Conservation (phyloP, 2,797 vertebrate species). For the Hippoglossus hippoglossus region DNA sequence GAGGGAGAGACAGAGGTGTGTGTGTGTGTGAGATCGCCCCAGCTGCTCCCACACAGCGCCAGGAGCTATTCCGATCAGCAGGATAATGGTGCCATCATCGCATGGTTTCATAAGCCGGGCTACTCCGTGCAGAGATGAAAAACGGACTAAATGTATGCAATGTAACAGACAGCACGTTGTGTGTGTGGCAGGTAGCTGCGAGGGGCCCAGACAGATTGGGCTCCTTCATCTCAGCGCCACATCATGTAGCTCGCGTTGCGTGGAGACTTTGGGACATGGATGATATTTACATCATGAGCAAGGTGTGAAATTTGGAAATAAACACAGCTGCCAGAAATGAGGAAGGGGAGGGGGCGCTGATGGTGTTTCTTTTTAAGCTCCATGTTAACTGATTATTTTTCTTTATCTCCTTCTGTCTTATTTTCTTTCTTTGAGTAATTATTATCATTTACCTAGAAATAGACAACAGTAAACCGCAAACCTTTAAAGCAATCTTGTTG, state of each 20-base stretch:
- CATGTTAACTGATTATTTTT: constrained; percentile 2
- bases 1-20: constrained; percentile 20
- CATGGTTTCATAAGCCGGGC: constrained; percentile 62
- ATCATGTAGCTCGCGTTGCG: constrained; percentile 33
- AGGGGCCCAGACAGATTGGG: constrained; percentile 52
- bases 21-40: constrained; percentile 53
- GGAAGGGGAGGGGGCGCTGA: neutral
- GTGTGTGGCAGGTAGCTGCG: constrained; percentile 29
- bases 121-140: constrained; percentile 50
- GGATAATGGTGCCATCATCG: constrained; percentile 73
- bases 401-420: neutral
- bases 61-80: constrained; percentile 72
- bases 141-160: constrained; percentile 59
- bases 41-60: constrained; percentile 74
- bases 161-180: constrained; percentile 28
- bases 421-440: neutral
- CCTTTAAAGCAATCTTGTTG: constrained; percentile 1
- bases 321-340: constrained; percentile 25
- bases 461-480: neutral
- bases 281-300: constrained; percentile 51
- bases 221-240: constrained; percentile 32
- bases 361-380: constrained; percentile 2
- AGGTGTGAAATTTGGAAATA: constrained; percentile 51
- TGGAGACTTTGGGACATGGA: constrained; percentile 40
- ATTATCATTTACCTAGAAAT: neutral